Evolutionary conservation across 2,888 invertebrate species (phyloP).

Genomic region (Melinaea marsaeus): DNA sequence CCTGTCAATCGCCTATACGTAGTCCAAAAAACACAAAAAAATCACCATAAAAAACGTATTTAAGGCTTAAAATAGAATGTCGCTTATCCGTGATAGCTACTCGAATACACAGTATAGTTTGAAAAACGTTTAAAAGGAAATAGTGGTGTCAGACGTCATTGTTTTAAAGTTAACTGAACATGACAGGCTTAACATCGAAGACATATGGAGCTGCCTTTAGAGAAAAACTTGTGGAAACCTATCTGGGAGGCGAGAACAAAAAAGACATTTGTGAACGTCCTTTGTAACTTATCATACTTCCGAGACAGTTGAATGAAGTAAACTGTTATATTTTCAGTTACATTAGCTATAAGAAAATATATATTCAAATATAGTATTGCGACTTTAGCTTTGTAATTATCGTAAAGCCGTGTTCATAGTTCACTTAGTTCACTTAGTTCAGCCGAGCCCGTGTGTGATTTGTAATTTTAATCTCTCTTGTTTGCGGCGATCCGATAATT

Average conservation of each 20-base stretch:
- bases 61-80: constrained; percentile 54
- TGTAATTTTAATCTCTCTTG: constrained; percentile 26
- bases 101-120: constrained; percentile 50
- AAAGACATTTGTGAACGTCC: constrained; percentile 2
- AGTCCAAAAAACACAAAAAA: constrained; percentile 32
- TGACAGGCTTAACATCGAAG: constrained; percentile 24
- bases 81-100: constrained; percentile 42
- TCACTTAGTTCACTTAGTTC: constrained; percentile 13
- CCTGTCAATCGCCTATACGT: constrained; percentile 51
- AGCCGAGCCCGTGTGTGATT: constrained; percentile 24
- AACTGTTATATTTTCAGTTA: neutral
- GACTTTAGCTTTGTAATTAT: constrained; percentile 24
- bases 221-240: constrained; percentile 14
- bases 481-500: constrained; percentile 15
- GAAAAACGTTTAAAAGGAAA: constrained; percentile 34
- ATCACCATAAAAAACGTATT: constrained; percentile 46
- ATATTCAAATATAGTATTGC: constrained; percentile 19
- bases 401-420: constrained; percentile 18
- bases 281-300: neutral
- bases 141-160: constrained; percentile 27
- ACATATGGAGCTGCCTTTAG: constrained; percentile 19
- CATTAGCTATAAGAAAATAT: neutral
- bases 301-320: neutral
- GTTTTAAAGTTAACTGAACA: constrained; percentile 27
- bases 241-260: constrained; percentile 11